Evolutionary conservation across 2,797 vertebrate genomes (phyloP).

Genomic region (Hippopotamyrus pictus): DNA sequence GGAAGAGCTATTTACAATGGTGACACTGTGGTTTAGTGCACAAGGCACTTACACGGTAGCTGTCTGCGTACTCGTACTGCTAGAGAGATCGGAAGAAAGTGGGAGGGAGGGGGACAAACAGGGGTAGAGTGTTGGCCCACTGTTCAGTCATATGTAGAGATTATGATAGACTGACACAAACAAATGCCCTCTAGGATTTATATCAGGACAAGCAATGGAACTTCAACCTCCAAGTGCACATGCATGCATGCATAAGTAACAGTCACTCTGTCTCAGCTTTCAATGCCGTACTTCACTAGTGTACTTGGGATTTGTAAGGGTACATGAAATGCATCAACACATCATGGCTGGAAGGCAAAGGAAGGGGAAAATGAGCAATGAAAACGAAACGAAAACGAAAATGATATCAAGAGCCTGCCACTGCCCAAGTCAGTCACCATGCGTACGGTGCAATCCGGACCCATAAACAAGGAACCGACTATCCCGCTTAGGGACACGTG

Average conservation of each 20-base stretch:
- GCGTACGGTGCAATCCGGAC: background rate
- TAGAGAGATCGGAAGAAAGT: conserved; percentile 29
- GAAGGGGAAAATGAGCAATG: background rate
- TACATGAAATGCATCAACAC: background rate
- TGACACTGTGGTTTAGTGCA: conserved; percentile 56
- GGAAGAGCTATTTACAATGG: conserved; percentile 48
- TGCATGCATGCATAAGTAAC: conserved; percentile 12
- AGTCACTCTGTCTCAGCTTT: background rate
- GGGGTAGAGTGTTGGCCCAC: background rate
- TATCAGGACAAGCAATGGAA: background rate
- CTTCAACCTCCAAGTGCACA: background rate
- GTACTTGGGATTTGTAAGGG: background rate
- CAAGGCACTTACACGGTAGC: conserved; percentile 63
- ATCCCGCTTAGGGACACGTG: background rate
- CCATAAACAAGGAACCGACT: background rate
- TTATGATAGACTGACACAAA: background rate
- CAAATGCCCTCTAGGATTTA: conserved; percentile 1
- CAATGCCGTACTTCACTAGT: background rate
- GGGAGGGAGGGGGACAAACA: conserved; percentile 16
- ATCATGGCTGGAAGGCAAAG: background rate
- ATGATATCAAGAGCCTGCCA: background rate
- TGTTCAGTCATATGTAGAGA: background rate
- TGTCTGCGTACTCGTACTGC: conserved; percentile 48
- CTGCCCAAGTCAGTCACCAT: background rate
- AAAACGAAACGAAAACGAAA: background rate